Conservation (phyloP, 2,888 invertebrate species). For the Blastobasis adustella region DNA sequence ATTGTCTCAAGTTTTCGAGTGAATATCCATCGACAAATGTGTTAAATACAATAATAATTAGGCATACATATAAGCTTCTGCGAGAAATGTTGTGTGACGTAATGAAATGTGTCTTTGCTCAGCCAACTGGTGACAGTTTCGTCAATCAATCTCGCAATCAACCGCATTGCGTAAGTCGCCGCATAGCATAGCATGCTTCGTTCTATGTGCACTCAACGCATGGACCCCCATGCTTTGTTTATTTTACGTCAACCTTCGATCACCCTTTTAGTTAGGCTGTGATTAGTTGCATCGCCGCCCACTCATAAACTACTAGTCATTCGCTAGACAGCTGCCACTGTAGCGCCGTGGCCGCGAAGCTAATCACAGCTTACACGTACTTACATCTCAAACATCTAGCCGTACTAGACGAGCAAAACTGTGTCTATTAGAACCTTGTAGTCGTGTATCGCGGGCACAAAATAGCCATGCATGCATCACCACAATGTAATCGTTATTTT, state of each 20-base stretch:
- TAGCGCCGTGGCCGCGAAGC: conserved; percentile 1
- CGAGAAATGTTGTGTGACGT: conserved; percentile 63
- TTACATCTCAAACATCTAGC: conserved; percentile 15
- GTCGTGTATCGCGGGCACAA: conserved; percentile 15
- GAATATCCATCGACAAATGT: neutral
- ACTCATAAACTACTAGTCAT: no score
- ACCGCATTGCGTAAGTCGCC: conserved; percentile 93
- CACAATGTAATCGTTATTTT: conserved; percentile 12
- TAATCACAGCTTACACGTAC: conserved; percentile 21
- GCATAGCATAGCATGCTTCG: conserved; percentile 52
- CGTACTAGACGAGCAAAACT: conserved; percentile 5
- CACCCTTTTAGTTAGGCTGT: conserved; percentile 23
- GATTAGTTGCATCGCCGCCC: conserved; percentile 20
- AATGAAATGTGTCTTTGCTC: conserved; percentile 74
- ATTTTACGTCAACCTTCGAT: conserved; percentile 17
- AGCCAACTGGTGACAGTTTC: conserved; percentile 95
- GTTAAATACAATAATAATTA: neutral
- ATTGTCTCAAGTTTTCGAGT: no score
- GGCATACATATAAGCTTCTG: conserved; percentile 43
- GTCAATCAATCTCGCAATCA: conserved; percentile 93
- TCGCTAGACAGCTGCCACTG: no score
- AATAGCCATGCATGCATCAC: conserved; percentile 27
- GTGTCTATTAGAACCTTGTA: conserved; percentile 11
- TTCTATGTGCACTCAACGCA: conserved; percentile 58
- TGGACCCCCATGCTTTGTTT: conserved; percentile 44